phyloP scores from a whole-genome alignment of 2,113 vertebrate species.

The Nibea albiflora region DNA sequence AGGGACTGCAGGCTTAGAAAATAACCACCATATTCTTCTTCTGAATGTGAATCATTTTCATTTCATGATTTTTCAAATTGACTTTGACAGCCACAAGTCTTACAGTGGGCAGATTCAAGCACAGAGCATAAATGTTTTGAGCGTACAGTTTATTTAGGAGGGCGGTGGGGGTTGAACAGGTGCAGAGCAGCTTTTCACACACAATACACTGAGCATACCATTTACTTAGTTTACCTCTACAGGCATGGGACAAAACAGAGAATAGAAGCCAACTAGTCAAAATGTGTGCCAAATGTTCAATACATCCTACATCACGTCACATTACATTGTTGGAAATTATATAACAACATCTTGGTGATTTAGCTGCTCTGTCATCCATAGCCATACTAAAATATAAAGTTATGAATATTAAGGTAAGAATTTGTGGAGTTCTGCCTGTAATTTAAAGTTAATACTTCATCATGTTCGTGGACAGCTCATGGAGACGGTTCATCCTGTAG shows the following conservation, averaged over 20 bases:
- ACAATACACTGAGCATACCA: too few relatives aligned
- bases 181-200: not conserved
- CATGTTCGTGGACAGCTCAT: not conserved
- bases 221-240: too few relatives aligned
- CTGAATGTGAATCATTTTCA: constrained; percentile 33
- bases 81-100: not conserved
- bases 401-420: too few relatives aligned
- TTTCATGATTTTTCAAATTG: constrained; percentile 13
- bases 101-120: not conserved
- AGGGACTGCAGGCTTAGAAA: constrained; percentile 12
- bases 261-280: not conserved
- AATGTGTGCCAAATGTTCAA: not conserved
- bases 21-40: not conserved
- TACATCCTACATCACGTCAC: not conserved
- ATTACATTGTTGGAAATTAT: too few relatives aligned
- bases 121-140: not conserved
- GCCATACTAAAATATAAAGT: not conserved
- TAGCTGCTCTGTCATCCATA: not conserved
- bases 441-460: not conserved
- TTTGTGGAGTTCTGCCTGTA: too few relatives aligned
- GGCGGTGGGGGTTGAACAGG: not conserved
- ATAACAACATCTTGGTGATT: not conserved
- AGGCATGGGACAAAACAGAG: not conserved
- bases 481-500: too few relatives aligned
- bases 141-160: not conserved